Evolutionary conservation across 2,797 vertebrate genomes (phyloP).

Genomic region (Cuculus canorus): DNA sequence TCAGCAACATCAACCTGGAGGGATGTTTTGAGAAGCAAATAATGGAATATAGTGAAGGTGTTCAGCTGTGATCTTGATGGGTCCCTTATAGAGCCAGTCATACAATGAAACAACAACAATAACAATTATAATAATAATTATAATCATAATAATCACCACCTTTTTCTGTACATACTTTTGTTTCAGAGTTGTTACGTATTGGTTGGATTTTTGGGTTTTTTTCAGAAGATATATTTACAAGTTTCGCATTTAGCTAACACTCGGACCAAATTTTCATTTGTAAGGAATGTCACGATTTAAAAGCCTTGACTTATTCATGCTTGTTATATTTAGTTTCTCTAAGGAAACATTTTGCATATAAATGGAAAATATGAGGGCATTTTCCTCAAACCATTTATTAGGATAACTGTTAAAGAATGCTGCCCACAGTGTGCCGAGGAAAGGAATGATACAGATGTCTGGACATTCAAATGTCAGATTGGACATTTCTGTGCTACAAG

Average conservation of each 20-base stretch:
- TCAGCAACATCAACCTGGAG: not conserved
- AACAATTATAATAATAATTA: not conserved
- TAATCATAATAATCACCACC: not conserved
- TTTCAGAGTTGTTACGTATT: not conserved
- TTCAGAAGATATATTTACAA: not conserved
- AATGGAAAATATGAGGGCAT: not conserved
- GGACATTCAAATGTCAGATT: not conserved
- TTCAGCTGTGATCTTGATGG: not conserved
- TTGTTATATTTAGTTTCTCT: conserved; percentile 45
- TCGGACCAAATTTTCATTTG: conserved; percentile 3
- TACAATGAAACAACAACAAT: not conserved
- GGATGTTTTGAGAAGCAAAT: not conserved
- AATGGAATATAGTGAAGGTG: not conserved
- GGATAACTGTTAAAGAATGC: not conserved
- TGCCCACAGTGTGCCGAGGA: not conserved
- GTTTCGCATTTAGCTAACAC: not conserved
- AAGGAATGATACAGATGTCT: not conserved
- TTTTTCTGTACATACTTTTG: not conserved
- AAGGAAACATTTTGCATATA: conserved; percentile 39
- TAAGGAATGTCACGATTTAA: not conserved
- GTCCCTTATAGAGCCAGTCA: not conserved
- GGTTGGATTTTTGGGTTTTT: not conserved
- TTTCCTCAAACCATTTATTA: conserved; percentile 13
- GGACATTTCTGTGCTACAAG: not conserved
- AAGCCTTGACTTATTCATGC: not conserved